phyloP scores from a whole-genome alignment of 2,888 invertebrate species.

The Sturmia bella region DNA sequence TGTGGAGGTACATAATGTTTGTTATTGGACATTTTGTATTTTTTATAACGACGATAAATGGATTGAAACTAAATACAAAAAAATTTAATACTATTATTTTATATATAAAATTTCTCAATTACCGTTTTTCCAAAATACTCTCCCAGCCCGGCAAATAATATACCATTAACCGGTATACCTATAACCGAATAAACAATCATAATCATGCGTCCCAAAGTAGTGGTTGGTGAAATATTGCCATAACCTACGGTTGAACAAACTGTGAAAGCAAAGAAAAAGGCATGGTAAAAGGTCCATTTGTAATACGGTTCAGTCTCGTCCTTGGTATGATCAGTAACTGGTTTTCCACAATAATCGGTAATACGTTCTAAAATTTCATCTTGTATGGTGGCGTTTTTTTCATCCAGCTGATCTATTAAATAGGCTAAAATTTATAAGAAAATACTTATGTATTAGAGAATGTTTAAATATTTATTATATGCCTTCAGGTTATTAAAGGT shows the following conservation, averaged over 20 bases:
- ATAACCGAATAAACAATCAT: slow-evolving; percentile 94
- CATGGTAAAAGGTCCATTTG: slow-evolving; percentile 95
- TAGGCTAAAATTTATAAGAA: slow-evolving; percentile 74
- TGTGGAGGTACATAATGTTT: slow-evolving; percentile 86
- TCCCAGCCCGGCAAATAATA: slow-evolving; percentile 89
- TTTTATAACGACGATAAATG: slow-evolving; percentile 91
- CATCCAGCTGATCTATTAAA: slow-evolving; percentile 76
- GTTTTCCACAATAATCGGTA: slow-evolving; percentile 88
- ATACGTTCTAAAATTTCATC: slow-evolving; percentile 83
- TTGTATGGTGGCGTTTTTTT: slow-evolving; percentile 76
- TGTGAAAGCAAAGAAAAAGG: slow-evolving; percentile 94
- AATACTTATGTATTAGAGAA: background rate
- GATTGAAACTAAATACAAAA: slow-evolving; percentile 85
- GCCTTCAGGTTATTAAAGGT: too few relatives aligned
- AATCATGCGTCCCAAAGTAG: slow-evolving; percentile 89
- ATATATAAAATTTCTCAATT: slow-evolving; percentile 72
- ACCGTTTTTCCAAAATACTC: slow-evolving; percentile 92
- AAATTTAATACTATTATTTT: background rate
- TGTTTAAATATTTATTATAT: too few relatives aligned
- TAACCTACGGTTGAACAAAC: slow-evolving; percentile 96
- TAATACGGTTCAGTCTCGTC: slow-evolving; percentile 85
- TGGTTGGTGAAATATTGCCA: slow-evolving; percentile 93
- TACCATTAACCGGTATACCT: slow-evolving; percentile 84
- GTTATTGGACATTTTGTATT: slow-evolving; percentile 84
- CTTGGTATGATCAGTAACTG: slow-evolving; percentile 86